Base-by-base conservation (phyloP, 2,888 invertebrate species). In the Apodemia mormo region DNA sequence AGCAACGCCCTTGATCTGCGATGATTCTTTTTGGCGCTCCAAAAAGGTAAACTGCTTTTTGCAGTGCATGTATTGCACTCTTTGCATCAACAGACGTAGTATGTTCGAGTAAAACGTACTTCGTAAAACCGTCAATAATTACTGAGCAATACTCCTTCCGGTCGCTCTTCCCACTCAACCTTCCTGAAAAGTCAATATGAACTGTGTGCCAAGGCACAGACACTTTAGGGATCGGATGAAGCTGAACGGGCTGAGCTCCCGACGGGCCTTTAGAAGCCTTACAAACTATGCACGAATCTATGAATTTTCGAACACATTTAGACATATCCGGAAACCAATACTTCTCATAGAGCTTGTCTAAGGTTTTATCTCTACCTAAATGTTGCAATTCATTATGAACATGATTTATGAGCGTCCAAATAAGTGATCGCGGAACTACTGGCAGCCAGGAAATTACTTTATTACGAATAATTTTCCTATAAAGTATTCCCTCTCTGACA, bases 101-200 rank as follows among this genome's bases (percentile, higher is more conserved):
- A 29, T 65, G 65, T 65, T 65, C n/a, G n/a, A 66, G 45, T 12
- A 66, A 9, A 29, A 66, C 66, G 66, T 45, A 66, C 30, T 49
- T 66, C 5, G 66, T 66, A 45, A 66, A 66, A 2, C 29, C 66
- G 30, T 66, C 66, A 10, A 66, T 66, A 8, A 45, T n/a, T n/a
- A 66, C 49, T 5, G 66, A 45, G 43, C 66, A 66, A 10, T 49
- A 66, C 9, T 65, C 65, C 6, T 66, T 66, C 1, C 45, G 43
- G 29, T 71, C 70, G 14, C 67, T 73, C 22, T 71, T 71, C 0
- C 68, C 73, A n/a, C 71, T 73, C 14, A 70, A 37, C 30, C 70
- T 70, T 0, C 71, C 71, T 0, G 73, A 58, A 33, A 72, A 56
- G 29, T 71, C 71, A 1, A 71, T 67, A 45, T 71, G 71, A 3